Evolutionary conservation across 2,113 vertebrate genomes (phyloP).

Genomic region (Onychorhynchus coronatus): DNA sequence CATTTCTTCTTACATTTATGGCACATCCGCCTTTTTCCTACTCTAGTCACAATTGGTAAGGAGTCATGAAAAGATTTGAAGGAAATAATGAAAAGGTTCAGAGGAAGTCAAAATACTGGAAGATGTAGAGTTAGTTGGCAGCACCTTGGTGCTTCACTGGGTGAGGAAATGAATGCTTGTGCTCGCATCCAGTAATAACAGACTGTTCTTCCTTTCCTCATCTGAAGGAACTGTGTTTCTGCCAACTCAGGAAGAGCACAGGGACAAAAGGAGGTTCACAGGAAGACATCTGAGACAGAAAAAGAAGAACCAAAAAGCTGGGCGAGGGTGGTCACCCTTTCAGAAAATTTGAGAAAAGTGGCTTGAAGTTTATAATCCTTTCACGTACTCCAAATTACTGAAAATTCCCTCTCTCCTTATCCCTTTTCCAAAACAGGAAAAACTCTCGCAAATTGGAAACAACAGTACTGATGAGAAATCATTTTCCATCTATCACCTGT

Average conservation of each 20-base stretch:
- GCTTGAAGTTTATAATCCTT: neutral
- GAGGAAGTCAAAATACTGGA: neutral
- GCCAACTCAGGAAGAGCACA: conserved; percentile 8
- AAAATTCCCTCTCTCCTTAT: neutral
- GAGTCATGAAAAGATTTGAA: neutral
- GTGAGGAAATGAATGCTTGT: conserved; percentile 42
- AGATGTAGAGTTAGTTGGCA: neutral
- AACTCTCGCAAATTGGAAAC: neutral
- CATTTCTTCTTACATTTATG: neutral
- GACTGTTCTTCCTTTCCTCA: conserved; percentile 17
- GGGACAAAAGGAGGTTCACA: neutral
- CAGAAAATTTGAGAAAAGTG: neutral
- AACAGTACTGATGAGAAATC: neutral
- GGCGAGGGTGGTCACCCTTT: neutral
- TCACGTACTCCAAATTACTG: neutral
- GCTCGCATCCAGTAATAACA: conserved; percentile 5
- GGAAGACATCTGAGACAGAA: neutral
- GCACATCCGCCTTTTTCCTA: neutral
- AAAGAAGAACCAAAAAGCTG: neutral
- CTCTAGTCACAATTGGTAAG: rapidly evolving
- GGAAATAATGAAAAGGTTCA: neutral
- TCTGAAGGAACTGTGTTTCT: neutral
- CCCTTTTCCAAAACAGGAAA: neutral
- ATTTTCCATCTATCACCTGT: neutral
- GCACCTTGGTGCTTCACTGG: neutral